Percentiles rank a stretch among this genome's conserved stretches.
phyloP scores from a whole-genome alignment of 1,140 invertebrate species.

The Dufourea novaeangliae region DNA sequence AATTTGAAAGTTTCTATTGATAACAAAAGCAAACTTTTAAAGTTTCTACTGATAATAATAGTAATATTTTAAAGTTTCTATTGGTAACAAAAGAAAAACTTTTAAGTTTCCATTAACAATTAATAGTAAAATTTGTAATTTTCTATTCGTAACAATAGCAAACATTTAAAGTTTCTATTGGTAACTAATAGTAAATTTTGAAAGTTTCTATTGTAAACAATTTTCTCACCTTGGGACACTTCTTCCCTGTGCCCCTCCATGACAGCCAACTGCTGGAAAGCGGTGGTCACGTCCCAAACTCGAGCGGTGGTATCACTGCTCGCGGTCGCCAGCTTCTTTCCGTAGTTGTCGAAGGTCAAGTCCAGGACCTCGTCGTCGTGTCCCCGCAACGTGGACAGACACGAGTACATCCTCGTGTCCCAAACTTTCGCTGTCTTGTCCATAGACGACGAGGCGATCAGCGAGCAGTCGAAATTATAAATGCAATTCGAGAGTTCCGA shows the following conservation, averaged over 20 bases:
- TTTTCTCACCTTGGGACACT: slow-evolving; percentile 86
- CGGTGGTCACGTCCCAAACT: slow-evolving; percentile 85
- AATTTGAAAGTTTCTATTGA: too few species aligned
- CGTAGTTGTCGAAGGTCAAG: slow-evolving; percentile 87
- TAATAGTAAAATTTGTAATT: too few species aligned
- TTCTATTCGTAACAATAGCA: too few species aligned
- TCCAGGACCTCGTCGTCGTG: slow-evolving; percentile 91
- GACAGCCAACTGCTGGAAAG: slow-evolving; percentile 84
- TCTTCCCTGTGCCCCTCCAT: slow-evolving; percentile 89
- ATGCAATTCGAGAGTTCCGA: slow-evolving; percentile 89
- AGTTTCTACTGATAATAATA: too few species aligned
- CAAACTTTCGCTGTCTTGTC: slow-evolving; percentile 90
- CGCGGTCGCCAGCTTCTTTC: slow-evolving; percentile 86
- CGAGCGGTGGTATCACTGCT: slow-evolving; percentile 88
- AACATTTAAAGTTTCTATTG: too few species aligned
- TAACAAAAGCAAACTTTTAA: too few species aligned
- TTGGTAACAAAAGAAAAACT: too few species aligned
- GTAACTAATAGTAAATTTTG: too few species aligned
- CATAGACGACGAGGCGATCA: slow-evolving; percentile 88
- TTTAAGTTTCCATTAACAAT: too few species aligned
- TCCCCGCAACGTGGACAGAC: slow-evolving; percentile 84
- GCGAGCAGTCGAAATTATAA: slow-evolving; percentile 87
- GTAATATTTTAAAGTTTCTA: too few species aligned
- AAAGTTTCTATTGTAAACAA: too few species aligned
- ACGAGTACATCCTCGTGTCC: slow-evolving; percentile 85